These are phyloP conservation scores for Scomber scombrus DNA, from an alignment of 2,113 vertebrate species.

Conservation along the genomic window DNA sequence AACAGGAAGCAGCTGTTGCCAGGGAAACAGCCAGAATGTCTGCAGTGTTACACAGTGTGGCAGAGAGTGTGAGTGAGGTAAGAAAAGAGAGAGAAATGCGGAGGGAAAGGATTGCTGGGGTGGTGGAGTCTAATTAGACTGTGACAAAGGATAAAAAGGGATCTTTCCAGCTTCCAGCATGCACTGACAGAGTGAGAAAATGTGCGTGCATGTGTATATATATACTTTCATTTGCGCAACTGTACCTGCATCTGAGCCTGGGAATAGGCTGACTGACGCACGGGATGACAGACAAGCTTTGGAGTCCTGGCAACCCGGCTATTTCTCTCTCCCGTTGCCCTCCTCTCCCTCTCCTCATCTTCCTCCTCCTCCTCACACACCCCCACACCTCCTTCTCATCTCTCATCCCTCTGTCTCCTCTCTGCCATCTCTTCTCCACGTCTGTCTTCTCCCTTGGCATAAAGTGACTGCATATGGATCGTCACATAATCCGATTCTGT, in stretches of 20 bases:
- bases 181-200: slow-evolving; percentile 48
- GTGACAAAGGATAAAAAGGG: slow-evolving; percentile 68
- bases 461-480: slow-evolving; percentile 69
- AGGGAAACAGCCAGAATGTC: slow-evolving; percentile 81
- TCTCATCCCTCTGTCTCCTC: slow-evolving; percentile 59
- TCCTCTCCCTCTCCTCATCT: slow-evolving; percentile 34
- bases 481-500: slow-evolving; percentile 74
- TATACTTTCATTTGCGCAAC: slow-evolving; percentile 70
- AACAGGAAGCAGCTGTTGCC: slow-evolving; percentile 87
- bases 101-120: slow-evolving; percentile 61
- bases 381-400: slow-evolving; percentile 65
- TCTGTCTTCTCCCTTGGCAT: slow-evolving; percentile 68
- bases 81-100: slow-evolving; percentile 60
- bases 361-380: slow-evolving; percentile 45
- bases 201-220: slow-evolving; percentile 40
- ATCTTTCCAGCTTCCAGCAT: slow-evolving; percentile 65
- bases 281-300: slow-evolving; percentile 80
- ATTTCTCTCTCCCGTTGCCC: slow-evolving; percentile 58
- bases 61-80: slow-evolving; percentile 74
- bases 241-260: slow-evolving; percentile 79
- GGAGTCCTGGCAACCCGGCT: slow-evolving; percentile 79
- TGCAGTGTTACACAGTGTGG: slow-evolving; percentile 64
- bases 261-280: slow-evolving; percentile 86
- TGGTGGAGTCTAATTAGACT: slow-evolving; percentile 80
- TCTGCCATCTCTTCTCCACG: slow-evolving; percentile 54